Base-by-base conservation (phyloP, 2,888 invertebrate genomes). In the Maniola hyperantus region DNA sequence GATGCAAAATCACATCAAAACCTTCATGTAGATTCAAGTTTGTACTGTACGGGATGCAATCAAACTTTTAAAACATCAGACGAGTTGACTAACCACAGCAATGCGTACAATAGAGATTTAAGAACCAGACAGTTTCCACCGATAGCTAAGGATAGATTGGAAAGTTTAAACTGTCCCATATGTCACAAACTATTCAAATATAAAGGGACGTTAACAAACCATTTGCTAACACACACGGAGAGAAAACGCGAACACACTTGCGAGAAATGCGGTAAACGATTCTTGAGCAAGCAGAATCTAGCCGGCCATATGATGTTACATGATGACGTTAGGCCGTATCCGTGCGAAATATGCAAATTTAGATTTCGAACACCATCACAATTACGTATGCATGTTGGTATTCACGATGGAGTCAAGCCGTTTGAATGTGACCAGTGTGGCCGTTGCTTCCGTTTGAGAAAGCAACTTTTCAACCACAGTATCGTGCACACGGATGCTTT, bases 401-500 rank as follows among this genome's bases (percentile, higher is more conserved):
- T 88, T 83, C 91, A 91, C 77, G 84, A 88, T 0, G 89, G 87
- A 0, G 75, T 88, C 0, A 91, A 91, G 50, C 90, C 90, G 0
- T 90, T 82, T 64, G 84, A 87, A 0, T 92, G 92, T 67, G 91
- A 91, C 26, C 84, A 87, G 50, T 92, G 92, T 6, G 91, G 89
- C 0, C 73, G 89, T 0, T 85, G 87, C 66, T 92, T 91, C 60
- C 88, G 96, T 10, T 94, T 96, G 70, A 93, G 95, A 64, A 95
- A 96, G 44, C 96, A 96, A 15, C 84, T 96, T 63, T 93, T 94
- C 55, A 95, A 96, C 20, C 96, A 96, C 78, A 94, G 95, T 77
- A 93, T 96, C 39, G 95, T 96, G 20, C 96, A 96, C 73, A 96
- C 96, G 0, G 96, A 96, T 7, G 95, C 95, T 0, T 95, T 96